Evolutionary conservation across 35 echinoderm and acorn worm species (phyloP).

Genomic region (Apostichopus parvimensis): DNA sequence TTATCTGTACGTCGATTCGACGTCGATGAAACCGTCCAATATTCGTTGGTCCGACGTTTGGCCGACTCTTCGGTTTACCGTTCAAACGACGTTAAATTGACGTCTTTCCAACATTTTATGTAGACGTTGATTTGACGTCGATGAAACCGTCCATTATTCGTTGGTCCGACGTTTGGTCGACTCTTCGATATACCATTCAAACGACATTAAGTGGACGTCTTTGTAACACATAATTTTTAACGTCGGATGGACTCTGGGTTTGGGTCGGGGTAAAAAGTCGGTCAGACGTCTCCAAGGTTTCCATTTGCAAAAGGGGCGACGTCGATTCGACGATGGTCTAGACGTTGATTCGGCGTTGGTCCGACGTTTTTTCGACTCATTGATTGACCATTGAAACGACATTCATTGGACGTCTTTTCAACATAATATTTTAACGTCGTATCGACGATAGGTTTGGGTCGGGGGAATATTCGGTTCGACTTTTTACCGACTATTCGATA

Average conservation of each 20-base stretch:
- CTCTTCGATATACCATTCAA: background rate
- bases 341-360: background rate
- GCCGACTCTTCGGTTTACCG: background rate
- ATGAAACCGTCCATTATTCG: too few species aligned
- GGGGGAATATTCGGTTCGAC: too few species aligned
- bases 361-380: background rate
- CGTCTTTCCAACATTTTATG: background rate
- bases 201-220: too few species aligned
- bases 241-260: background rate
- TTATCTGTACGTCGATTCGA: background rate
- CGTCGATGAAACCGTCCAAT: too few species aligned
- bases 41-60: too few species aligned
- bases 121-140: background rate
- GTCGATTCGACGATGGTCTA: background rate
- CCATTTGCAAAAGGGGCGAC: background rate
- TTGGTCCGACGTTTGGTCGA: too few species aligned
- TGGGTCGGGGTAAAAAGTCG: background rate
- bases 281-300: background rate
- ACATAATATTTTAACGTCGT: background rate
- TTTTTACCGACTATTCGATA: too few species aligned
- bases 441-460: background rate
- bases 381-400: background rate
- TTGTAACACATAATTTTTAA: too few species aligned
- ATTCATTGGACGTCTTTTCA: background rate
- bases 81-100: too few species aligned